Percentiles rank a stretch among this genome's conserved stretches.
phyloP scores from a whole-genome alignment of 2,797 vertebrate genomes.

The Ispidina picta region DNA sequence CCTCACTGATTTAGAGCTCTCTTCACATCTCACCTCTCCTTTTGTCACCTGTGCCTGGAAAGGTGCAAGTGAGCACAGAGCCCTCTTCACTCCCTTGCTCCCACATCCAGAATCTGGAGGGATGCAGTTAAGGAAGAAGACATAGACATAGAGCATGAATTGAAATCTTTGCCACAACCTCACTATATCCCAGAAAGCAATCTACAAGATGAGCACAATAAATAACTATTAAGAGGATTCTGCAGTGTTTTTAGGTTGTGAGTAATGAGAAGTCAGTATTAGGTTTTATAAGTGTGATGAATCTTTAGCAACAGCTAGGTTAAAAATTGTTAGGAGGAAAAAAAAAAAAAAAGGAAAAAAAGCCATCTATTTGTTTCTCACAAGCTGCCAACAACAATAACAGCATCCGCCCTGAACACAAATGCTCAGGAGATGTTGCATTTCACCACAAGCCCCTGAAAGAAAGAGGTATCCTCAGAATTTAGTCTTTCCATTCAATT shows the following conservation, averaged over 20 bases:
- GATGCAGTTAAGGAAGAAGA: background rate
- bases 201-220: background rate
- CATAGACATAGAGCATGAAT: background rate
- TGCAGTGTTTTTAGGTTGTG: background rate
- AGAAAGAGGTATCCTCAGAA: background rate
- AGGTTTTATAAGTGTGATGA: slow-evolving; percentile 12
- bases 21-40: background rate
- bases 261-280: slow-evolving; percentile 18
- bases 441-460: background rate
- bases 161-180: background rate
- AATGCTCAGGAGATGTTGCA: background rate
- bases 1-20: background rate
- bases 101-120: background rate
- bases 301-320: background rate
- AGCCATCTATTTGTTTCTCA: background rate
- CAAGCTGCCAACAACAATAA: background rate
- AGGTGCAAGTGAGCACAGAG: fast-evolving
- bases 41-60: fast-evolving
- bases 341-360: background rate
- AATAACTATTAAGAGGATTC: slow-evolving; percentile 14
- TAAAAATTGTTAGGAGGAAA: slow-evolving; percentile 7
- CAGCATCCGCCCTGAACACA: background rate
- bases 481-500: background rate
- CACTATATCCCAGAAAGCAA: background rate
- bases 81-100: background rate